Percentiles rank a stretch among this genome's conserved stretches.
Conservation (phyloP, 2,797 vertebrate genomes). For the Sebastes taczanowskii region DNA sequence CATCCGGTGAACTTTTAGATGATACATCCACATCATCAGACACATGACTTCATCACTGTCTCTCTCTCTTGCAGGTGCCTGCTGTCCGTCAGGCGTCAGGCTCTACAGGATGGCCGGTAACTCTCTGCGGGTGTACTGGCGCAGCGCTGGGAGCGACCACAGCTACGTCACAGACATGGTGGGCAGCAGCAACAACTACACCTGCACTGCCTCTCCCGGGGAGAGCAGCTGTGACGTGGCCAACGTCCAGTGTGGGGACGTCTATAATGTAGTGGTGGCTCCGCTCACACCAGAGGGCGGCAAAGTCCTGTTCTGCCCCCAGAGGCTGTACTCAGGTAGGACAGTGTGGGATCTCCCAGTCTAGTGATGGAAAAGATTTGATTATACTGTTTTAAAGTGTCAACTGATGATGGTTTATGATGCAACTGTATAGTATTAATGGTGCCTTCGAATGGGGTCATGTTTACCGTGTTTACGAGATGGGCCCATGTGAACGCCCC, state of each 20-base stretch:
- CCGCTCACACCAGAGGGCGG: slow-evolving; percentile 81
- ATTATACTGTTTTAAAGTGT: neutral
- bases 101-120: slow-evolving; percentile 83
- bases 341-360: neutral
- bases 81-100: slow-evolving; percentile 91
- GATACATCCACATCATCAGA: neutral
- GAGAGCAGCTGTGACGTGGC: slow-evolving; percentile 85
- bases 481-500: too few species aligned
- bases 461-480: too few species aligned
- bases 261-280: slow-evolving; percentile 86
- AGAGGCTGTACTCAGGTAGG: slow-evolving; percentile 89
- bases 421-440: neutral
- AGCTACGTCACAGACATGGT: slow-evolving; percentile 80
- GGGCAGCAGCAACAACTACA: slow-evolving; percentile 83
- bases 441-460: too few species aligned
- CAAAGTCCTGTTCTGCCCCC: slow-evolving; percentile 86
- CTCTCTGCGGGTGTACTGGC: slow-evolving; percentile 88
- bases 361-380: neutral
- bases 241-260: slow-evolving; percentile 84
- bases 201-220: slow-evolving; percentile 77
- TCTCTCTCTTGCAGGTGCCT: slow-evolving; percentile 79
- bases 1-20: neutral
- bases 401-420: neutral
- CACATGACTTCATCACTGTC: neutral
- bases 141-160: slow-evolving; percentile 63